phyloP scores from a whole-genome alignment of 2,113 vertebrate species.

The Ahaetulla prasina region DNA sequence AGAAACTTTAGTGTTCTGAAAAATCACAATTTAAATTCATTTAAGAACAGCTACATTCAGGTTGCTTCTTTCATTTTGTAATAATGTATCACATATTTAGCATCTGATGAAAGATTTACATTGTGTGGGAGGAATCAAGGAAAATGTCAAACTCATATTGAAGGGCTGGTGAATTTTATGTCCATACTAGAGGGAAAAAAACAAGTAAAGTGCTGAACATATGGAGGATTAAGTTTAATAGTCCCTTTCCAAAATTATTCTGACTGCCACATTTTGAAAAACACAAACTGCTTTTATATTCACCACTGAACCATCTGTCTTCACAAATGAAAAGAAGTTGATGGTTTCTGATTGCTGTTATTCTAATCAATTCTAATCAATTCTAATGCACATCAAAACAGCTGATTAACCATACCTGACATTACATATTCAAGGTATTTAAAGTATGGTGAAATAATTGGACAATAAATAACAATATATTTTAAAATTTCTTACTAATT shows the following conservation, averaged over 20 bases:
- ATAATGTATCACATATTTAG: conserved; percentile 53
- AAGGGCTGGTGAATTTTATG: conserved; percentile 56
- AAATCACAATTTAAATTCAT: conserved; percentile 60
- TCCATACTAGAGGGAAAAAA: conserved; percentile 60
- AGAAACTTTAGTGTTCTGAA: conserved; percentile 58
- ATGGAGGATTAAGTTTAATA: conserved; percentile 79
- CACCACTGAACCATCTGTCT: conserved; percentile 78
- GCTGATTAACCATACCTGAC: conserved; percentile 65
- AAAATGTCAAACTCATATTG: conserved; percentile 56
- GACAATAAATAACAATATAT: background rate
- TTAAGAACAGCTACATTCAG: conserved; percentile 53
- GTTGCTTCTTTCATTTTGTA: conserved; percentile 48
- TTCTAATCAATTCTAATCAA: conserved; percentile 63
- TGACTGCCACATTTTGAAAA: conserved; percentile 77
- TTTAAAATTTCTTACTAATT: background rate
- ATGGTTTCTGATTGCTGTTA: conserved; percentile 74
- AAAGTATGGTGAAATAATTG: conserved; percentile 38
- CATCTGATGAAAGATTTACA: conserved; percentile 63
- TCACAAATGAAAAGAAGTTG: conserved; percentile 64
- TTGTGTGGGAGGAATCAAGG: conserved; percentile 53
- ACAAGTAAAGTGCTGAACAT: conserved; percentile 75
- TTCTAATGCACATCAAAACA: conserved; percentile 62
- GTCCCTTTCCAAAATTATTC: conserved; percentile 75
- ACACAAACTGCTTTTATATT: conserved; percentile 71
- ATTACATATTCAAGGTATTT: conserved; percentile 50